Evolutionary conservation across 1,140 invertebrate species (phyloP).

Genomic region (Psix sp.): DNA sequence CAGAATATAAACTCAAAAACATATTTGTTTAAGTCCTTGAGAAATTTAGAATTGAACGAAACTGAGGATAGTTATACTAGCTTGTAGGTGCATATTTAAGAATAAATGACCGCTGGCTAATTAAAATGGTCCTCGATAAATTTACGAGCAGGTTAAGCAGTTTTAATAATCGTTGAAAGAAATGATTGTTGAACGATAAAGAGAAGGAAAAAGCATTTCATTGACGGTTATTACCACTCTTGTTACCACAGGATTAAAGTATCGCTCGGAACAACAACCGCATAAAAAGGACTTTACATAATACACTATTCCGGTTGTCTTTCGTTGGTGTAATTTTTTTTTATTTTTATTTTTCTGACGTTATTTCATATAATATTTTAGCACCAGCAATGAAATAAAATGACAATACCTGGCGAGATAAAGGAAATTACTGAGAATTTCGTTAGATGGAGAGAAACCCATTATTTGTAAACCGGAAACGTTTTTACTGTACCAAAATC

Average conservation of each 20-base stretch:
- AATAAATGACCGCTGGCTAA: no score
- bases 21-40: no score
- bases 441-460: conserved; percentile 28
- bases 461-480: conserved; percentile 39
- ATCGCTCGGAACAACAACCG: conserved; percentile 8
- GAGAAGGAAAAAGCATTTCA: neutral
- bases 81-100: no score
- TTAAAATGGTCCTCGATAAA: no score
- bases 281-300: conserved; percentile 30
- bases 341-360: conserved; percentile 19
- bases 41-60: no score
- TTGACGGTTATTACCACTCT: conserved; percentile 15
- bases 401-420: conserved; percentile 30
- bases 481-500: conserved; percentile 37
- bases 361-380: conserved; percentile 45
- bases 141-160: no score
- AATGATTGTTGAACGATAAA: neutral
- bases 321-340: conserved; percentile 10
- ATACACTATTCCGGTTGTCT: conserved; percentile 12
- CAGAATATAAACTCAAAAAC: no score
- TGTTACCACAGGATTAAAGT: conserved; percentile 23
- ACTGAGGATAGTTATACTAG: no score
- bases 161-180: neutral
- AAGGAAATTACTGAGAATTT: conserved; percentile 47
- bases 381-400: conserved; percentile 37